These are phyloP conservation scores for Crypturellus tataupa DNA, from an alignment of 2,797 vertebrate species.

Conservation along the genomic window DNA sequence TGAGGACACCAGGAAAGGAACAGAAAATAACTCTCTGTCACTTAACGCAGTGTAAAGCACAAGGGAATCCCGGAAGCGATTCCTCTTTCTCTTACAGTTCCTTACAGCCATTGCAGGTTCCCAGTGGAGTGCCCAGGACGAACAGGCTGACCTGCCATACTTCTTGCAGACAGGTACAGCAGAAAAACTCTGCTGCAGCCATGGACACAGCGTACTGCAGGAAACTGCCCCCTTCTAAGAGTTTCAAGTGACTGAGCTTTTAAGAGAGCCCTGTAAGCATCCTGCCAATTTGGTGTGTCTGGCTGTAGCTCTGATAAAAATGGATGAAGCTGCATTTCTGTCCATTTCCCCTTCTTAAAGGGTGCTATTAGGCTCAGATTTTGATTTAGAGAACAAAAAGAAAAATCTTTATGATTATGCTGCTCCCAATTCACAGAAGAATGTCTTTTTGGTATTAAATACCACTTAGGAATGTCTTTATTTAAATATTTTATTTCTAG, in stretches of 20 bases:
- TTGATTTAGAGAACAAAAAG: background rate
- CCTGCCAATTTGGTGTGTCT: background rate
- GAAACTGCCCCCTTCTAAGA: background rate
- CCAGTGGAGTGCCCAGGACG: fast-evolving
- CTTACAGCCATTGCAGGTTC: background rate
- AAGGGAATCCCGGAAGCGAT: background rate
- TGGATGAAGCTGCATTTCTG: conserved; percentile 9
- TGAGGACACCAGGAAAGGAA: background rate
- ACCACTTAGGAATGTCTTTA: background rate
- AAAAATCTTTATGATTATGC: background rate
- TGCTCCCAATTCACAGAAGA: conserved; percentile 17
- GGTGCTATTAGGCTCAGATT: conserved; percentile 18
- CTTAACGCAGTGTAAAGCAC: background rate
- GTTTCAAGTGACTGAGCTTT: conserved; percentile 48
- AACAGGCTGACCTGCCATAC: background rate
- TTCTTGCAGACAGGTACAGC: background rate
- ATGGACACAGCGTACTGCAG: background rate
- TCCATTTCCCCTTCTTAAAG: background rate
- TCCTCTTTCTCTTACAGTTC: background rate
- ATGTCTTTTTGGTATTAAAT: background rate
- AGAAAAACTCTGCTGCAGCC: background rate
- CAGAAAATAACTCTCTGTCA: background rate
- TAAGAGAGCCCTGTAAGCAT: conserved; percentile 4
- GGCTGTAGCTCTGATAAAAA: conserved; percentile 21
- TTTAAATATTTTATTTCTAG: background rate